These are phyloP conservation scores for Petroica traversi DNA, from an alignment of 2,113 vertebrate genomes.

Conservation along the genomic window DNA sequence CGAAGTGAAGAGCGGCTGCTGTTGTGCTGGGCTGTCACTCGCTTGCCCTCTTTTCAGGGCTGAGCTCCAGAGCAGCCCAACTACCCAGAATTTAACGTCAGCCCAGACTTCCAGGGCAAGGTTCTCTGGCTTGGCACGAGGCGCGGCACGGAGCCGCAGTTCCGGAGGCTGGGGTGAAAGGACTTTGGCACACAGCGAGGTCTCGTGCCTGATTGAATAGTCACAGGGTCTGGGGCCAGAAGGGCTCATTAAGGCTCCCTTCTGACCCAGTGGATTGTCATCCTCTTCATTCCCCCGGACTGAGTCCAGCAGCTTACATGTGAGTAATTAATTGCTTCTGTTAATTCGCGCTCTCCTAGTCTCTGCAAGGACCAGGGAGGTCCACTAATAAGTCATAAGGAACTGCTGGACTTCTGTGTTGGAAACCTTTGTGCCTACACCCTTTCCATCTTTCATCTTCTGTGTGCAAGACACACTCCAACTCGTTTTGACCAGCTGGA, in stretches of 20 bases:
- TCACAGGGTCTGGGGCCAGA: not conserved
- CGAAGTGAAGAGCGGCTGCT: not conserved
- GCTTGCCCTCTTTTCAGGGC: conserved; percentile 41
- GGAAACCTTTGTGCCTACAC: not conserved
- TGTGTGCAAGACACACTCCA: not conserved
- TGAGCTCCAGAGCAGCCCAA: conserved; percentile 29
- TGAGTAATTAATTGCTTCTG: conserved; percentile 24
- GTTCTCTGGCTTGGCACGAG: conserved; percentile 24
- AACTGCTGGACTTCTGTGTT: not conserved
- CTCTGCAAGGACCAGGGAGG: not conserved
- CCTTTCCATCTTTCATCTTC: not conserved
- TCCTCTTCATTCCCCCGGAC: not conserved
- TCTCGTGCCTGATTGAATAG: conserved; percentile 46
- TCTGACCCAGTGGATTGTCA: not conserved
- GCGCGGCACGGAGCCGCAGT: not conserved
- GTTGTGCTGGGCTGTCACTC: conserved; percentile 30
- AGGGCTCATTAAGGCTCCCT: not conserved
- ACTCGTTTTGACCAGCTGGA: not conserved
- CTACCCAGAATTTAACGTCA: not conserved
- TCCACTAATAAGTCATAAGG: not conserved
- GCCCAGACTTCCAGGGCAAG: conserved; percentile 1
- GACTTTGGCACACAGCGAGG: not conserved
- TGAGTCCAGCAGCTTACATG: not conserved
- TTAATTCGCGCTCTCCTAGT: not conserved
- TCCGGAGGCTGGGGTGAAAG: not conserved